A percentile compares a stretch with the other conserved stretches of the same genome.
Evolutionary conservation across 35 echinoderm and acorn worm species (phyloP).

Genomic region (Amphiura filiformis): DNA sequence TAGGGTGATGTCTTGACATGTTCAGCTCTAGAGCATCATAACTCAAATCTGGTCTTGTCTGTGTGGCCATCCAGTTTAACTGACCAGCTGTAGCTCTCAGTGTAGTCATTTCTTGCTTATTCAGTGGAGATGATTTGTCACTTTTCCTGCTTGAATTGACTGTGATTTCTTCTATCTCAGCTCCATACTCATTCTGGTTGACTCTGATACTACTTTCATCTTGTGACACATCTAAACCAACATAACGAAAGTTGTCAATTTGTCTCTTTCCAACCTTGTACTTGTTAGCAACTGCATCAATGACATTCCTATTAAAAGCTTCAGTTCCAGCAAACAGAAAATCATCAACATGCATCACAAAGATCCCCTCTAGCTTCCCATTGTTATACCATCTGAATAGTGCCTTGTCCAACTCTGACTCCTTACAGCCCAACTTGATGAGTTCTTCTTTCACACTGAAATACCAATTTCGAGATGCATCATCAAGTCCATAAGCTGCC

Average conservation of each 20-base stretch:
- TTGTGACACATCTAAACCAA: conserved; percentile 28
- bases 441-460: conserved; percentile 24
- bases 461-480: too few species aligned
- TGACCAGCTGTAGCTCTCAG: conserved; percentile 46
- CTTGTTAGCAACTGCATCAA: conserved; percentile 36
- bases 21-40: conserved; percentile 58
- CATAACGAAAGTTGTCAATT: conserved; percentile 40
- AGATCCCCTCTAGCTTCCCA: too few species aligned
- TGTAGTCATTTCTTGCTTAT: conserved; percentile 17
- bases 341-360: conserved; percentile 13
- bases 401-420: background rate
- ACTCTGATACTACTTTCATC: conserved; percentile 23
- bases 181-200: conserved; percentile 18
- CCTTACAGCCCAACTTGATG: background rate
- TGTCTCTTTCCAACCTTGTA: conserved; percentile 43
- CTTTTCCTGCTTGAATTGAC: background rate
- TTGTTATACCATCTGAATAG: background rate
- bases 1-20: conserved; percentile 35
- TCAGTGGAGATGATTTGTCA: conserved; percentile 28
- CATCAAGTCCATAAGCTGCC: too few species aligned
- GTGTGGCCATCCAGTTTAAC: conserved; percentile 53
- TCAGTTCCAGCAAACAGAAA: conserved; percentile 39
- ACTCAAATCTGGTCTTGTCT: conserved; percentile 42
- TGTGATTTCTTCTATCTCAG: conserved; percentile 47
- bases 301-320: conserved; percentile 21